Conservation (phyloP, 53 echinoderm and acorn worm species). For the Zoroaster sp. region DNA sequence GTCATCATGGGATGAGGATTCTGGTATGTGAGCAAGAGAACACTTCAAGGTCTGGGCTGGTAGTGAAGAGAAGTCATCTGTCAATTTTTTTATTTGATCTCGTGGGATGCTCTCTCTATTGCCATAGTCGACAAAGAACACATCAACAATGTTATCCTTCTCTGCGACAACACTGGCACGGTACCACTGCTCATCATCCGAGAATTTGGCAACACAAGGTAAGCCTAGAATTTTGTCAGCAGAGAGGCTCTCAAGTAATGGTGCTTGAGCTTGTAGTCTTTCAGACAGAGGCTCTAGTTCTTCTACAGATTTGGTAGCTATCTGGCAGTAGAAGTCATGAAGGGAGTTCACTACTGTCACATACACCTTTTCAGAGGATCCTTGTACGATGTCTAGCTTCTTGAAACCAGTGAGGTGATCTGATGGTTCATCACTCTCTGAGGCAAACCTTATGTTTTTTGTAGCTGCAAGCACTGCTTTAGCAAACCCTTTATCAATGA, state of each 20-base stretch:
- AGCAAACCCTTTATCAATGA: conserved; percentile 61
- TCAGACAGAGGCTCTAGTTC: conserved; percentile 69
- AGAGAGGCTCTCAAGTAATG: not conserved
- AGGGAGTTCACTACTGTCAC: conserved; percentile 41
- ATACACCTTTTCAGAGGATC: conserved; percentile 29
- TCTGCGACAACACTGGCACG: conserved; percentile 60
- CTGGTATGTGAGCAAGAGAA: conserved; percentile 49
- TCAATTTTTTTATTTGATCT: conserved; percentile 63
- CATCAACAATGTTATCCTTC: conserved; percentile 31
- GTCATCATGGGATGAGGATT: conserved; percentile 1
- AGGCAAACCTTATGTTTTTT: conserved; percentile 27
- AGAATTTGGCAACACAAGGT: conserved; percentile 68
- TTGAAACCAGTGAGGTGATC: not conserved
- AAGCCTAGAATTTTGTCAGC: not conserved
- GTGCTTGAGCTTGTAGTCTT: conserved; percentile 38
- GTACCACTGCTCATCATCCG: conserved; percentile 88
- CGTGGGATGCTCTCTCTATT: conserved; percentile 65
- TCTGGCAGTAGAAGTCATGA: conserved; percentile 67
- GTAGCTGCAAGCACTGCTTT: not conserved
- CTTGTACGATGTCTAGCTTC: conserved; percentile 5
- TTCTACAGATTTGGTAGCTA: conserved; percentile 47
- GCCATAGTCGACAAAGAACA: conserved; percentile 86
- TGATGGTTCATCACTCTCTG: conserved; percentile 26
- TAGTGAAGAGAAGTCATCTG: conserved; percentile 60
- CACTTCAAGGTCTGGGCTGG: conserved; percentile 91